Base-by-base conservation (phyloP, 1,140 invertebrate species). In the Calosoma granatense region DNA sequence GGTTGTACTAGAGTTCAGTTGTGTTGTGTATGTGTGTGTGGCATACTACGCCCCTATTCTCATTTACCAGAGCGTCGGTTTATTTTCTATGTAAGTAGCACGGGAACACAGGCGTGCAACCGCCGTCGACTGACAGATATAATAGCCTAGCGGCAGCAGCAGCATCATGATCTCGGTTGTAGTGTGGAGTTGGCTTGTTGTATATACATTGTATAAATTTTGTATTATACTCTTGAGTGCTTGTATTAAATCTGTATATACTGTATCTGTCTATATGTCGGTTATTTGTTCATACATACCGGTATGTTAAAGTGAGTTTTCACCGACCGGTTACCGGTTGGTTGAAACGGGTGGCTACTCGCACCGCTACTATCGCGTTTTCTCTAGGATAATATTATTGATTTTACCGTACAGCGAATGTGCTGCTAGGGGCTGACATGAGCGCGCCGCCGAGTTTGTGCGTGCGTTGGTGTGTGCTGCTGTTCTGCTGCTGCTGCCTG, bases 331-430 rank as follows among this genome's bases (percentile, higher is more conserved):
- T n/a, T n/a, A n/a, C n/a, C n/a, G n/a, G n/a, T n/a, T 30, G 26
- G 26, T 30, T 30, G 26, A 6, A 6, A 14, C 26, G 26, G 26
- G 41, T 17, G 41, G 41, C 41, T 47, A 9, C 17, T 9, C 9
- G 9, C 17, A 47, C 15, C 9, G 17, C 17, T 47, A 17, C 41
- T 12, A 47, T 47, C 17, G 41, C 41, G 41, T 47, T 51, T 23
- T 53, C 39, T 3, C 57, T 54, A 54, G 57, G 57, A 55, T 51
- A 59, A 56, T 55, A 54, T 59, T 59, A 59, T 59, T 59, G 57
- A 59, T 59, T 59, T 59, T 59, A 59, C 57, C 53, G 53, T 22
- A 41, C 30, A 22, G 57, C 53, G 19, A 21, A 53, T 41, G 57
- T 53, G 47, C n/a, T 53, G 56, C 43, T 22, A n/a, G 47, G 20